A percentile compares a stretch with the other conserved stretches of the same genome.
Evolutionary conservation across 2,797 vertebrate genomes (phyloP).

Genomic region (Coranthus polyacanthus): DNA sequence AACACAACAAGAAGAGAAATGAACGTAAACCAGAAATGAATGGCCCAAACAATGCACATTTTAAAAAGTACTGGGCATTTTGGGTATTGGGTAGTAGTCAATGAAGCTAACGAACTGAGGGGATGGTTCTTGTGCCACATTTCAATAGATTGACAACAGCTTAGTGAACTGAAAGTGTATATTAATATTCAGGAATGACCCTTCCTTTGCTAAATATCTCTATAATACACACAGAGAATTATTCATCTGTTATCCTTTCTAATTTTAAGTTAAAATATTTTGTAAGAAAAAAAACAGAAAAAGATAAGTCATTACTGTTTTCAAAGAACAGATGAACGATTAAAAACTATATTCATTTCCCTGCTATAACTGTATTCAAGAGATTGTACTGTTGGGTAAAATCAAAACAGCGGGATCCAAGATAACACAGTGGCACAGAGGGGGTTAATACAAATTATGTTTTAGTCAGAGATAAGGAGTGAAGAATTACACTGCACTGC

Average conservation of each 20-base stretch:
- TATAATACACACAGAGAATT: slow-evolving; percentile 14
- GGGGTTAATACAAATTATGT: slow-evolving; percentile 66
- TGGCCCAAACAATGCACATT: background rate
- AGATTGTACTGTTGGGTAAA: slow-evolving; percentile 61
- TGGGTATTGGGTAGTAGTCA: background rate
- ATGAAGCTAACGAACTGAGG: background rate
- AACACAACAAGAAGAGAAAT: background rate
- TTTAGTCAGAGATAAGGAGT: slow-evolving; percentile 73
- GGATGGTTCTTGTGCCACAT: too few species aligned
- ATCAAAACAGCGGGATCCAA: slow-evolving; percentile 55
- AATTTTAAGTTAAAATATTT: slow-evolving; percentile 52
- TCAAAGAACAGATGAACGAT: slow-evolving; percentile 60
- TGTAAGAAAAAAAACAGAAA: slow-evolving; percentile 44
- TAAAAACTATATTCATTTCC: slow-evolving; percentile 40
- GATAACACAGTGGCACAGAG: slow-evolving; percentile 52
- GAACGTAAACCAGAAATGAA: background rate
- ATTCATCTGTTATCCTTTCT: slow-evolving; percentile 46
- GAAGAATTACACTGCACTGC: slow-evolving; percentile 68
- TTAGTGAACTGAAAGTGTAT: background rate
- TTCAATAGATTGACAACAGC: too few species aligned
- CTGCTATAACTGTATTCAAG: slow-evolving; percentile 55
- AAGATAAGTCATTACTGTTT: slow-evolving; percentile 59
- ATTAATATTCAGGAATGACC: slow-evolving; percentile 18
- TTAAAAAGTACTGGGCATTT: slow-evolving; percentile 11
- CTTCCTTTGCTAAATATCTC: slow-evolving; percentile 19